Evolutionary conservation across 1,140 invertebrate species (phyloP), one percentile per base, ranked within the genome.

Genomic region (Aradophagus sp.): DNA sequence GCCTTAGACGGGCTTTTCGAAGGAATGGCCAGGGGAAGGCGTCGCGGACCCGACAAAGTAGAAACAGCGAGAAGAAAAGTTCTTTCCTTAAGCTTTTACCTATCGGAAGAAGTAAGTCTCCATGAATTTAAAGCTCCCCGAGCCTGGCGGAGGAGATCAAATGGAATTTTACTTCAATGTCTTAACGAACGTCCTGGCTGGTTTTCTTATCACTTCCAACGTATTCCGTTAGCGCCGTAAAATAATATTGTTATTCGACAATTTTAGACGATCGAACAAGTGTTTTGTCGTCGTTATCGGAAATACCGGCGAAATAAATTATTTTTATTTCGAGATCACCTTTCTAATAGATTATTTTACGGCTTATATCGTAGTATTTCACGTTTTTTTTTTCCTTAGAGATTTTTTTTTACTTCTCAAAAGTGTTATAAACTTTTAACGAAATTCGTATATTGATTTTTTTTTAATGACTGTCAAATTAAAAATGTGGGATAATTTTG

Each of bases 81-180:
- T 61, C 41, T 44, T 55, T 14, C 47, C 41, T 34, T 68, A 68
- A 68, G 47, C 55, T 68, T 53, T 58, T 47, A 53, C 55, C 55
- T 61, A 68, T 68, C 48, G 41, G 26, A 47, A 61, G 41, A 68
- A 61, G 45, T 68, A 59, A 68, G 55, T 55, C 65, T 61, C 47
- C 55, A 58, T 68, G 47, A 59, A 68, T 68, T 61, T 68, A 61
- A 58, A 61, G 55, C 65, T 55, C 29, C 38, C 13, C 16, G 6
- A 29, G 20, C 41, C 16, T 20, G 17, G 55, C 42, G 29, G 20
- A 38, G 56, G 61, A 35, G 35, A 29, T 48, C 58, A 14, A 69
- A 69, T 55, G 47, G 56, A 62, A 69, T 56, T 68, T 62, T 36
- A 61, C 50, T 48, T 61, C 42, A 16, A 38, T 39, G 56, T 69